phyloP scores from a whole-genome alignment of 2,888 invertebrate genomes.

The Deilephila elpenor region DNA sequence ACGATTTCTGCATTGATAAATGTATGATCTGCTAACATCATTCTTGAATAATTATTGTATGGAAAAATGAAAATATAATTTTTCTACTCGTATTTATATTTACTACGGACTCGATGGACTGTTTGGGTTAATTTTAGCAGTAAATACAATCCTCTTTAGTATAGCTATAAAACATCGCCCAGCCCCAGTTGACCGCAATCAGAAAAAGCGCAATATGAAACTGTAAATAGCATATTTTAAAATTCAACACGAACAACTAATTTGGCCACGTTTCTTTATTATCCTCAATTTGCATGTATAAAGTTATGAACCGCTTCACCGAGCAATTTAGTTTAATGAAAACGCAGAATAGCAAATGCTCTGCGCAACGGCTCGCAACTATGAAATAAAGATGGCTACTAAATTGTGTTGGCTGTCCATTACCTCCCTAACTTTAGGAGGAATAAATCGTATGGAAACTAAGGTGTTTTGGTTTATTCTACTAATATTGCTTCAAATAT shows the following conservation, averaged over 20 bases:
- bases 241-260: background rate
- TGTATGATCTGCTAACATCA: too few relatives aligned
- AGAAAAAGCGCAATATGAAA: background rate
- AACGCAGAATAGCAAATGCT: slow-evolving; percentile 42
- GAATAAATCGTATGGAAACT: background rate
- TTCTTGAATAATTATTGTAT: too few relatives aligned
- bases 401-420: background rate
- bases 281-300: slow-evolving; percentile 14
- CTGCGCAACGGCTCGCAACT: slow-evolving; percentile 28
- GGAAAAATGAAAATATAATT: too few relatives aligned
- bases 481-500: too few relatives aligned
- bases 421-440: background rate
- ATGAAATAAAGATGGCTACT: background rate
- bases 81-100: too few relatives aligned
- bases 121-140: too few relatives aligned
- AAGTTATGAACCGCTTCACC: slow-evolving; percentile 26
- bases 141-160: too few relatives aligned
- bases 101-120: too few relatives aligned
- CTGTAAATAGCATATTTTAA: background rate
- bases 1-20: too few relatives aligned
- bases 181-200: background rate
- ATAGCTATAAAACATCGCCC: background rate
- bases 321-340: slow-evolving; percentile 44
- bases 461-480: too few relatives aligned
- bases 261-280: slow-evolving; percentile 10